phyloP scores from a whole-genome alignment of 2,888 invertebrate species.

The Syrista parreyssii region DNA sequence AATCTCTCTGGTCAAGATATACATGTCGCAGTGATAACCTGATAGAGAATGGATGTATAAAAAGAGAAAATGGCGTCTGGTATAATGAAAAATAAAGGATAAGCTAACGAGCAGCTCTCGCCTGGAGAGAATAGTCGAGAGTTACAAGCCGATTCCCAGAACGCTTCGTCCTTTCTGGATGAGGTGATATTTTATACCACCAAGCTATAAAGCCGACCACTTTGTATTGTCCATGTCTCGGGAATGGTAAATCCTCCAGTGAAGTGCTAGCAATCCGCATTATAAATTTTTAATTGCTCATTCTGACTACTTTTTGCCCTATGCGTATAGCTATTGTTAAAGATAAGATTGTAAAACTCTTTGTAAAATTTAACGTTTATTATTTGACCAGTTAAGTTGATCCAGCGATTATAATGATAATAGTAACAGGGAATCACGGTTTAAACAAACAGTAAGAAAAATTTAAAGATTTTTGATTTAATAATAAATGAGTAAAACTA shows the following conservation, averaged over 20 bases:
- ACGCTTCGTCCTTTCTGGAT: neutral
- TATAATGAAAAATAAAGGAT: neutral
- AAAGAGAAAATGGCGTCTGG: neutral
- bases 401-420: too few relatives aligned
- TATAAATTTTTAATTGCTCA: neutral
- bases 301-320: neutral
- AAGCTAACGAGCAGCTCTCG: neutral
- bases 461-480: too few relatives aligned
- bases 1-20: neutral
- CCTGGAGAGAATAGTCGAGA: slow-evolving; percentile 5
- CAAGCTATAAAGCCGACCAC: neutral
- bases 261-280: neutral
- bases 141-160: slow-evolving; percentile 20
- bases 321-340: neutral
- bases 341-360: neutral
- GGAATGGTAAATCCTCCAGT: neutral
- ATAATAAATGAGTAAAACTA: too few relatives aligned
- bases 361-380: too few relatives aligned
- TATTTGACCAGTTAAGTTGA: too few relatives aligned
- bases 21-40: neutral
- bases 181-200: neutral
- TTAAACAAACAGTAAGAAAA: too few relatives aligned
- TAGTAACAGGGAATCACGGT: too few relatives aligned
- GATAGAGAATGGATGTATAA: neutral
- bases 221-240: neutral